phyloP scores from a whole-genome alignment of 2,888 invertebrate genomes.

The Platerodrilus igneus region DNA sequence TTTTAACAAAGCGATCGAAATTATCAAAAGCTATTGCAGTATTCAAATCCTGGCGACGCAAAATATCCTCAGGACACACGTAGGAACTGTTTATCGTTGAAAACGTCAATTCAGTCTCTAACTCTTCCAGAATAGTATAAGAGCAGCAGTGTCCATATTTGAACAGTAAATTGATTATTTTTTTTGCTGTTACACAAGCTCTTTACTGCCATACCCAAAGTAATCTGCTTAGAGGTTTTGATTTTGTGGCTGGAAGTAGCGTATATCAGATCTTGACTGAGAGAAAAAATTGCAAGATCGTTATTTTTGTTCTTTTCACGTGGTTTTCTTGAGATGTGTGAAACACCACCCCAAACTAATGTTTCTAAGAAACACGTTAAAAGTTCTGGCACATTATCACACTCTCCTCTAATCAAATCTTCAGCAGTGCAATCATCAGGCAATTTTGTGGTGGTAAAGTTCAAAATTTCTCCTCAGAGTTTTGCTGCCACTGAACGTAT shows the following conservation, averaged over 20 bases:
- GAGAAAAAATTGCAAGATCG: too few species aligned
- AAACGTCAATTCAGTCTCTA: constrained; percentile 37
- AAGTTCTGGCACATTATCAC: constrained; percentile 29
- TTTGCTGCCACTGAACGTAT: constrained; percentile 31
- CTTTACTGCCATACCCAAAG: constrained; percentile 36
- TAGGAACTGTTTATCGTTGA: constrained; percentile 18
- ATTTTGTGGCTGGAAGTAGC: constrained; percentile 26
- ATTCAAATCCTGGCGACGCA: constrained; percentile 23
- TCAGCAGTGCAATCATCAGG: constrained; percentile 27
- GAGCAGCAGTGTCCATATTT: constrained; percentile 37
- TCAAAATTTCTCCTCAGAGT: constrained; percentile 31
- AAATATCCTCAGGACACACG: constrained; percentile 35
- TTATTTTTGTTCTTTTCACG: too few species aligned
- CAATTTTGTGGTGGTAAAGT: constrained; percentile 29
- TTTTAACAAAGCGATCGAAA: too few species aligned
- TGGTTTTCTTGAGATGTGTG: too few species aligned
- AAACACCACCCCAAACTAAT: constrained; percentile 25
- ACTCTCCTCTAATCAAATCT: constrained; percentile 29
- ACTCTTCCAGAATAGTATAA: too few species aligned
- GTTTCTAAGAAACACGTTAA: constrained; percentile 23
- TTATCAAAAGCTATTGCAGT: constrained; percentile 31
- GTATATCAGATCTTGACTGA: constrained; percentile 32
- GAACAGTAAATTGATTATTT: constrained; percentile 33
- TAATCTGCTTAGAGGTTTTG: too few species aligned
- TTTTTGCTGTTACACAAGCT: constrained; percentile 30